Evolutionary conservation across 2,888 invertebrate genomes (phyloP), one percentile per base, ranked within the genome.

Genomic region (Scaptomyza caliginosa): DNA sequence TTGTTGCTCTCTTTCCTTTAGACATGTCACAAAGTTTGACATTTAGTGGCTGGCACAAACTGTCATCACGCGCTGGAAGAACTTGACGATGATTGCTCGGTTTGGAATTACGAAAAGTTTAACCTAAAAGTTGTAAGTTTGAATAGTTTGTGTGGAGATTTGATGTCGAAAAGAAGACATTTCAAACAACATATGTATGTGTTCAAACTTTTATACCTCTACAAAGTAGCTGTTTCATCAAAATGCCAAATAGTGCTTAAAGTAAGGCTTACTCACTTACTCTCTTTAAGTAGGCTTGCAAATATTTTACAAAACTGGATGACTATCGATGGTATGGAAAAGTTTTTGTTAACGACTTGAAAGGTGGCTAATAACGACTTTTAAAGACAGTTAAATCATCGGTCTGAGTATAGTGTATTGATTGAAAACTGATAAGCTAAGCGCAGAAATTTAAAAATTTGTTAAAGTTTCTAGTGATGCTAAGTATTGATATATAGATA

Each of bases 1-100:
- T 42, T 54, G 62, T 36, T 26, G 38, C 39, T 63, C 36, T 28
- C 48, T 23, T 24, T 57, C 49, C 57, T 73, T 72, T 42, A 65
- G 67, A 64, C 68, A 69, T 76, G 76, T 84, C 82, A 71, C 48
- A 84, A 86, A 81, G 78, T 86, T 86, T 86, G 87, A 86, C 83
- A 84, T 86, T 83, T 83, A 84, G 87, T 86, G 85, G 83, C 79
- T 86, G 82, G 85, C 85, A 79, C 76, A 86, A 86, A 86, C 83
- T 86, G 87, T 83, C 83, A 81, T 70, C 80, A 71, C 74, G 71
- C 71, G 64, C 62, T 67, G 48, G 46, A n/a, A n/a, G 57, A 81
- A 68, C 72, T 86, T 80, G 74, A 82, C 82, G 70, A 86, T 86
- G 81, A 86, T 86, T 84, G 84, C 81, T 83, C 74, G 76, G 83